Conservation (phyloP, 2,888 invertebrate species). For the Meiosimyza platycephala region DNA sequence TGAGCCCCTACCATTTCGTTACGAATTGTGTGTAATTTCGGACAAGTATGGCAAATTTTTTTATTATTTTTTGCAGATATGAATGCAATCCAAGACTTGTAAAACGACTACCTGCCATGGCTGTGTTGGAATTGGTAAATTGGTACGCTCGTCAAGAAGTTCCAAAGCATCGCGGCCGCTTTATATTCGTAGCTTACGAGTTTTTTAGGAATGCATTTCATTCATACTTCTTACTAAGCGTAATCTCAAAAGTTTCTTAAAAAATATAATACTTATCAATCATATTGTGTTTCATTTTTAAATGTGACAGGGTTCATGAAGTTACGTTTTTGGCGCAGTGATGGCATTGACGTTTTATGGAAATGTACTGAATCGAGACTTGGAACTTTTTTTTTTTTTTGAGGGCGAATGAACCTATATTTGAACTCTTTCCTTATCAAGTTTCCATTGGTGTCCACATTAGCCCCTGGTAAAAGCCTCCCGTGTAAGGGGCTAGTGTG, state of each 20-base stretch:
- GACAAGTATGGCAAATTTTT: too few species aligned
- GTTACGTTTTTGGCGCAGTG: background rate
- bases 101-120: conserved; percentile 50
- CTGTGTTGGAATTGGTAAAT: conserved; percentile 52
- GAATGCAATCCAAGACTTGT: conserved; percentile 35
- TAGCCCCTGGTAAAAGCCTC: too few species aligned
- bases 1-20: too few species aligned
- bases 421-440: too few species aligned
- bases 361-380: too few species aligned
- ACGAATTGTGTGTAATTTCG: too few species aligned
- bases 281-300: background rate
- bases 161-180: conserved; percentile 59
- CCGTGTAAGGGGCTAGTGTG: too few species aligned
- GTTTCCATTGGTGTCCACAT: too few species aligned
- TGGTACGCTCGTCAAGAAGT: conserved; percentile 47
- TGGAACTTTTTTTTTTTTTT: too few species aligned
- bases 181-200: conserved; percentile 58
- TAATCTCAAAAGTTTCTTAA: conserved; percentile 44
- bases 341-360: too few species aligned
- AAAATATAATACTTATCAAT: background rate
- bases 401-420: too few species aligned
- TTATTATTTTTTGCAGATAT: conserved; percentile 37
- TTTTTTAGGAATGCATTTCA: conserved; percentile 55
- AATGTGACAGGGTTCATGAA: background rate
- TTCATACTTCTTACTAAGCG: conserved; percentile 51